phyloP scores from a whole-genome alignment of 2,797 vertebrate genomes.

The Heliangelus exortis region DNA sequence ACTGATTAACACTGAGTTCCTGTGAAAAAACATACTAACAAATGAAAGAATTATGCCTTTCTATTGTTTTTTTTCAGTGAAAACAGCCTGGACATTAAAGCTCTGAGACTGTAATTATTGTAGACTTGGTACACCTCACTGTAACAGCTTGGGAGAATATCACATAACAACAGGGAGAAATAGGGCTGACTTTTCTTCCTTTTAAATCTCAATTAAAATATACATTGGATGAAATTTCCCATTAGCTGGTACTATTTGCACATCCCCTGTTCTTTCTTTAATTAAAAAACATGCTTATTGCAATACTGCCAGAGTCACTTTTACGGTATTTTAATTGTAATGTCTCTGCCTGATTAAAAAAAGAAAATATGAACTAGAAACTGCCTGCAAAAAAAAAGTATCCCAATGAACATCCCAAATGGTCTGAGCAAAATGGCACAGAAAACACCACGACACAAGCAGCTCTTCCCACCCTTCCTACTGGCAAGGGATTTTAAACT shows the following conservation, averaged over 20 bases:
- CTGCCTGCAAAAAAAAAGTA: constrained; percentile 51
- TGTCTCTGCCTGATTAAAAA: constrained; percentile 82
- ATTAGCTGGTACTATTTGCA: constrained; percentile 75
- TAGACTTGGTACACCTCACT: constrained; percentile 52
- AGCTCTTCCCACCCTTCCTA: neutral
- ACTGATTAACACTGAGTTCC: neutral
- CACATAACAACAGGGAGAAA: neutral
- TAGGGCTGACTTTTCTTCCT: constrained; percentile 1
- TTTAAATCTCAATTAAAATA: constrained; percentile 80
- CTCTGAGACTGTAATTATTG: constrained; percentile 67
- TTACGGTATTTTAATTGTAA: constrained; percentile 84
- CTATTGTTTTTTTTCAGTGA: neutral
- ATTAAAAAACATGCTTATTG: constrained; percentile 84
- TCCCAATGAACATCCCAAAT: constrained; percentile 35
- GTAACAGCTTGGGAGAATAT: constrained; percentile 26
- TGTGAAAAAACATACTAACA: neutral
- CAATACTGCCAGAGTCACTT: constrained; percentile 79
- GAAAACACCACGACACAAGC: neutral
- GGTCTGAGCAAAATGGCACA: constrained; percentile 23
- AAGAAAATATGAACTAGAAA: constrained; percentile 82
- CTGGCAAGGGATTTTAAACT: neutral
- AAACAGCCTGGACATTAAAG: neutral
- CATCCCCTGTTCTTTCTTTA: constrained; percentile 78
- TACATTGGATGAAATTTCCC: constrained; percentile 75
- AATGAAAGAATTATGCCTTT: neutral